Conservation (phyloP, 2,888 invertebrate species). For the Hypomecis punctinalis region DNA sequence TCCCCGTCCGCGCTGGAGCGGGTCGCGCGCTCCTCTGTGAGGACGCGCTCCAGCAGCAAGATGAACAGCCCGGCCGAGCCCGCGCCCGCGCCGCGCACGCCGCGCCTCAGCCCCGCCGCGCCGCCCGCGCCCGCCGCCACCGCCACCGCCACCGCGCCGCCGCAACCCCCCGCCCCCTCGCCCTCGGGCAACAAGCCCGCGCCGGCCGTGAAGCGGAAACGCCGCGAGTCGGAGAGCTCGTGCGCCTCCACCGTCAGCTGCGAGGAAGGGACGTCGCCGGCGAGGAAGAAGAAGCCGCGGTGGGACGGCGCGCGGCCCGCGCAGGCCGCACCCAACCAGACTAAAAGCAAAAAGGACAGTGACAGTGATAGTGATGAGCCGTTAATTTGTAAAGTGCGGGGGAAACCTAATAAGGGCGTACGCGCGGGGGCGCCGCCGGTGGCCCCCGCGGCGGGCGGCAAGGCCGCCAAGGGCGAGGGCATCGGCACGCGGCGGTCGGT, state of each 20-base stretch:
- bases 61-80: slow-evolving; percentile 87
- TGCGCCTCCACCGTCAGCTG: slow-evolving; percentile 87
- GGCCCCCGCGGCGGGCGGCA: slow-evolving; percentile 41
- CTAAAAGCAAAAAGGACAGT: slow-evolving; percentile 86
- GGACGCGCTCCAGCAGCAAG: slow-evolving; percentile 89
- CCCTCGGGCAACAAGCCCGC: slow-evolving; percentile 74
- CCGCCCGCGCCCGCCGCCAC: slow-evolving; percentile 71
- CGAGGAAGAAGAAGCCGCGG: slow-evolving; percentile 73
- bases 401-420: slow-evolving; percentile 60
- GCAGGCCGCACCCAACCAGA: slow-evolving; percentile 72
- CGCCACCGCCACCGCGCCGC: slow-evolving; percentile 49
- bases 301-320: slow-evolving; percentile 64
- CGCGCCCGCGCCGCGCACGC: slow-evolving; percentile 68
- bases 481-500: slow-evolving; percentile 85
- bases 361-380: slow-evolving; percentile 93
- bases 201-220: slow-evolving; percentile 87
- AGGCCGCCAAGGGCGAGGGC: slow-evolving; percentile 66
- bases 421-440: slow-evolving; percentile 45
- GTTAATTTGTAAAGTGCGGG: slow-evolving; percentile 89
- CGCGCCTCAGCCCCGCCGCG: slow-evolving; percentile 73
- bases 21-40: slow-evolving; percentile 81
- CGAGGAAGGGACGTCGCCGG: slow-evolving; percentile 77
- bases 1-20: slow-evolving; percentile 78
- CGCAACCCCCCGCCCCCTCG: slow-evolving; percentile 71
- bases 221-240: slow-evolving; percentile 92